Base-by-base conservation (phyloP, 2,888 invertebrate genomes). In the Fragum whitleyi region DNA sequence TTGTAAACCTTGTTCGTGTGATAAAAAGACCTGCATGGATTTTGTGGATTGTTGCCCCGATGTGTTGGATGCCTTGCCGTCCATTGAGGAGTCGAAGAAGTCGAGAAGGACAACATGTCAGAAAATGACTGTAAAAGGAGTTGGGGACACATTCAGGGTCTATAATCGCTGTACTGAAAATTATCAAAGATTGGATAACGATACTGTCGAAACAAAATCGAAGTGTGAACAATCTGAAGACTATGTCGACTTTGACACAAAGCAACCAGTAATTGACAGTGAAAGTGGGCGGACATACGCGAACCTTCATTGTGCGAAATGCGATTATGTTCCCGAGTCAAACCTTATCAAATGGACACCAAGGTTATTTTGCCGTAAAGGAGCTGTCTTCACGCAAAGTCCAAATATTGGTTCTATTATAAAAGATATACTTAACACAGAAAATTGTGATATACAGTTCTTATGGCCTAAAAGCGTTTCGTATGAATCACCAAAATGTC, bases 21-120 rank as follows among this genome's bases (percentile, higher is more conserved):
- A 65, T 42, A 42, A 2, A n/a, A 23, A 3, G 6, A 65, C 65
- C 6, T 65, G 65, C 32, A 3, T n/a, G 5, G 65, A 65, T 42
- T 65, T 42, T 23, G 65, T 42, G 9, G 36, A 65, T n/a, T 65
- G 65, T 23, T 65, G 65, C 16, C 65, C 65, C 21, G 65, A 65
- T 42, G n/a, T 65, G 23, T 11, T 42, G 7, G 65, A 26, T 26
- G 9, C 21, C 11, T 42, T 42, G 36, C 65, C 42, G 26, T 42
- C 65, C 1, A 16, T 65, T 2, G 42, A 65, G 21, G 65, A 65
- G 9, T 65, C 65, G 9, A 21, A 23, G 23, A n/a, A 65, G n/a
- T 23, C 65, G 7, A 65, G 5, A 39, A 65, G 21, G 42, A 42
- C 26, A 19, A 6, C 39, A 14, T 65, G 65, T 19, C 23, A 39